Percentiles rank a stretch among this genome's conserved stretches.
These are phyloP conservation scores for Drosophila ohnishii DNA, from an alignment of 1,140 invertebrate species.

Conservation along the genomic window DNA sequence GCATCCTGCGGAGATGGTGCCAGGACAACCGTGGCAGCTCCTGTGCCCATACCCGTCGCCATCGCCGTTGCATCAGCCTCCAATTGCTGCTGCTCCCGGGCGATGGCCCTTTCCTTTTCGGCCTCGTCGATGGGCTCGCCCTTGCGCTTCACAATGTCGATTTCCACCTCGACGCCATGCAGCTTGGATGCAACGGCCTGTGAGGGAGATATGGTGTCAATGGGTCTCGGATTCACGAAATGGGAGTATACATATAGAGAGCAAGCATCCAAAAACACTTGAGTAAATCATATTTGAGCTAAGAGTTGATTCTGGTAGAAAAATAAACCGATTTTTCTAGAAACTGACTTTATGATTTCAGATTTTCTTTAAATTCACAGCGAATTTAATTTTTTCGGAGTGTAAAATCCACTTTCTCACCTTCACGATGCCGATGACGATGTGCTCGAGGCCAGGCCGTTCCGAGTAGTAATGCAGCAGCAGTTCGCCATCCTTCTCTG, in stretches of 20 bases:
- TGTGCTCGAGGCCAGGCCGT: conserved; percentile 94
- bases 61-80: conserved; percentile 43
- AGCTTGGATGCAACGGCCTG: conserved; percentile 96
- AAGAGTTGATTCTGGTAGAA: neutral
- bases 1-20: conserved; percentile 36
- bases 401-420: conserved; percentile 83
- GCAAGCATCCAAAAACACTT: neutral
- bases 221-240: conserved; percentile 1
- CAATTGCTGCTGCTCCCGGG: conserved; percentile 67
- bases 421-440: conserved; percentile 97
- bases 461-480: conserved; percentile 97
- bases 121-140: conserved; percentile 85
- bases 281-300: neutral
- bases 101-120: conserved; percentile 71
- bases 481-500: conserved; percentile 93
- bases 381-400: neutral
- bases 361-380: fast-evolving
- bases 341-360: neutral
- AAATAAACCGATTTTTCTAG: too few species aligned
- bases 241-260: conserved; percentile 4
- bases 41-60: conserved; percentile 30
- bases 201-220: conserved; percentile 22
- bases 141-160: conserved; percentile 93
- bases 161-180: conserved; percentile 95
- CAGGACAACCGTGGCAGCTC: conserved; percentile 22